Evolutionary conservation across 2,113 vertebrate genomes (phyloP).

Genomic region (Cromileptes altivelis): DNA sequence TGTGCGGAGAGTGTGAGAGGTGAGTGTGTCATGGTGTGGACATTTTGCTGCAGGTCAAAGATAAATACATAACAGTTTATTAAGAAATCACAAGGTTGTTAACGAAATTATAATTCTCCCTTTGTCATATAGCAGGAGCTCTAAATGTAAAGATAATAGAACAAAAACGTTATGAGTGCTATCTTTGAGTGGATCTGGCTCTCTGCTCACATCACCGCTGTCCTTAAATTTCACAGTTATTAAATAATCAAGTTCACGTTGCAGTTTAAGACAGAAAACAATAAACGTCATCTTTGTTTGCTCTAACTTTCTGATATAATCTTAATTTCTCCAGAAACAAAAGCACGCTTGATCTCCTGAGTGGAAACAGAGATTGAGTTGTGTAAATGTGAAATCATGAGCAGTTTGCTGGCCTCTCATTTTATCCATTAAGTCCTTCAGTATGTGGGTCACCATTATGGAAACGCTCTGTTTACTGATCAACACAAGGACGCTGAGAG

Average conservation of each 20-base stretch:
- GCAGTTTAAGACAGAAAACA: not conserved
- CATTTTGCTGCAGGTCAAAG: not conserved
- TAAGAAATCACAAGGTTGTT: not conserved
- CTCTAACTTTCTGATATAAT: not conserved
- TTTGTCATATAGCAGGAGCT: not conserved
- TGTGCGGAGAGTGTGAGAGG: too few relatives aligned
- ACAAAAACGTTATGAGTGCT: too few relatives aligned
- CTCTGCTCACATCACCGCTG: not conserved
- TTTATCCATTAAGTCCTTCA: not conserved
- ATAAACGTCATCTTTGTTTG: not conserved
- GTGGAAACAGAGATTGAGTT: too few relatives aligned
- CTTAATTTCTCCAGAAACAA: too few relatives aligned
- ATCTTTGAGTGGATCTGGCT: not conserved
- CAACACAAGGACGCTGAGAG: not conserved
- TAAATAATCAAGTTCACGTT: not conserved
- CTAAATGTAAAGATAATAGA: too few relatives aligned
- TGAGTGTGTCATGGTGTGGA: not conserved
- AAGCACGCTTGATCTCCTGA: not conserved
- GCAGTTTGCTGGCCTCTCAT: not conserved
- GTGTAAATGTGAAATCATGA: too few relatives aligned
- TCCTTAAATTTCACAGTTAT: not conserved
- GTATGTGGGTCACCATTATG: not conserved
- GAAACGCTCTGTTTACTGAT: not conserved
- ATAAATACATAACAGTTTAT: not conserved
- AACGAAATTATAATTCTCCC: not conserved